Conservation (phyloP, 2,888 invertebrate species). For the Megaustenia siamemsis region DNA sequence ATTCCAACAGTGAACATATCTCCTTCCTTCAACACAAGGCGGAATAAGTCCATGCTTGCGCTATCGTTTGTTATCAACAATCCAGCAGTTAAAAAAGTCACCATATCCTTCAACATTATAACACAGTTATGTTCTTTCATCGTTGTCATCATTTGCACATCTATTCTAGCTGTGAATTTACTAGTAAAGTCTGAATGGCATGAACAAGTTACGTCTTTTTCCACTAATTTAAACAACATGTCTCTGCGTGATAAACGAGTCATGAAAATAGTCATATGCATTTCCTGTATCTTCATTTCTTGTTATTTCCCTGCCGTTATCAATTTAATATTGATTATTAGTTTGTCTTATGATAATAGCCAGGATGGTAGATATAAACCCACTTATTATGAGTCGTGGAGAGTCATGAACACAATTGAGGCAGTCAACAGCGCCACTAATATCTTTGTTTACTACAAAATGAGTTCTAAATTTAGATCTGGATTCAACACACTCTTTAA, state of each 20-base stretch:
- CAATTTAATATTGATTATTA: background rate
- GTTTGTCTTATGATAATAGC: background rate
- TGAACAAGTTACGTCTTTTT: too few species aligned
- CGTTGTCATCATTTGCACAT: background rate
- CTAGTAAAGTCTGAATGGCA: background rate
- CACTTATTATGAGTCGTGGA: background rate
- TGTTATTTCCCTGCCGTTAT: background rate
- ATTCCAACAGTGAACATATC: background rate
- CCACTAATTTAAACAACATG: background rate
- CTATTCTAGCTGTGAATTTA: background rate
- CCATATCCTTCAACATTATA: background rate
- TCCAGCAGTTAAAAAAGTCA: background rate
- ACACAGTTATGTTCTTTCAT: background rate
- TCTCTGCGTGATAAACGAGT: background rate
- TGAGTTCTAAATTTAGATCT: conserved; percentile 12
- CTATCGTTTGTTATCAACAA: background rate
- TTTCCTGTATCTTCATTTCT: background rate
- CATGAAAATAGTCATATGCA: conserved; percentile 13
- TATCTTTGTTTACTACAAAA: background rate
- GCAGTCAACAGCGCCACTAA: background rate
- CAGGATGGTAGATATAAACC: background rate
- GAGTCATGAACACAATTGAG: background rate
- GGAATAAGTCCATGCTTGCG: background rate
- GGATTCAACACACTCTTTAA: too few species aligned
- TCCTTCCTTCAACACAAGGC: background rate